Evolutionary conservation across 2,888 invertebrate species (phyloP), one percentile per base, ranked within the genome.

Genomic region (Apamea crenata): DNA sequence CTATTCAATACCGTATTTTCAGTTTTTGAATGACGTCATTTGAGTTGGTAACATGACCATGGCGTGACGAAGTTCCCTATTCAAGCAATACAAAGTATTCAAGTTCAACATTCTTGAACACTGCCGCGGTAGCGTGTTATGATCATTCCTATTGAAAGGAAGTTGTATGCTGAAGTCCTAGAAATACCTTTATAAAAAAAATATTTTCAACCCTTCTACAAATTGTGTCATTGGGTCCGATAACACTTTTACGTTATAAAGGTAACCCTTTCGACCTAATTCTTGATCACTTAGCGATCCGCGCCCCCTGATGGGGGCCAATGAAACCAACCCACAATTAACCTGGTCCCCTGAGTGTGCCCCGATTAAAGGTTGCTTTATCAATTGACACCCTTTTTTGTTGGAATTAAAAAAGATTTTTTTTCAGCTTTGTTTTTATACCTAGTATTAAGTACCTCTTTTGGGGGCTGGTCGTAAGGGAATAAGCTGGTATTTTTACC

Each of bases 311-410:
- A 89, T 90, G 75, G 90, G 89, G 90, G 87, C 89, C 91, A 92
- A 94, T 94, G 93, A 94, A 94, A 92, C 91, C 83, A 86, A 88
- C 91, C 86, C 89, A 89, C 92, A 93, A 94, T 94, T 95, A 94
- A 92, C 92, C 91, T 87, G 86, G 78, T 88, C 91, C 88, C 40
- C 21, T 29, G 40, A 71, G 71, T 77, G 65, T 40, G 63, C 76
- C 75, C 50, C 77, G 72, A 79, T 81, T 82, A 85, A 84, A 81
- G 66, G 77, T 78, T 76, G 59, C 80, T 84, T 82, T 83, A 80
- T 78, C 78, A 87, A 85, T 77, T 75, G 70, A 36, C n/a, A 40
- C 63, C 36, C 25, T 69, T 77, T 82, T 77, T 29, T 59, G 36
- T 50, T 32, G 16, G 32, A 59, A 44, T 1, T 1, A 18, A 7